Percentiles rank a stretch among this genome's conserved stretches.
Evolutionary conservation across 1,140 invertebrate species (phyloP).

Genomic region (Aphidius ervi): DNA sequence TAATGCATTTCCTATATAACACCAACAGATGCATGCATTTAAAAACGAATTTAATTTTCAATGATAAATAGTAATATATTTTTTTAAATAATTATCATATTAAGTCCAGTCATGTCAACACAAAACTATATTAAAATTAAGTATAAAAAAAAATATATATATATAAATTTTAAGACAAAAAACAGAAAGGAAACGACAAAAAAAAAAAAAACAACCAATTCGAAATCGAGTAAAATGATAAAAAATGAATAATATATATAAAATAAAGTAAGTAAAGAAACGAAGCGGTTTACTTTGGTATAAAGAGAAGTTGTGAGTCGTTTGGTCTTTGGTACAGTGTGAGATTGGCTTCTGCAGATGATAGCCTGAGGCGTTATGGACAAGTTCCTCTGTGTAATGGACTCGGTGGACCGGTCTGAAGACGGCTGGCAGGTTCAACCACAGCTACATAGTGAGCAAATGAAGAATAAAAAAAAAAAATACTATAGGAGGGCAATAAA

Average conservation of each 20-base stretch:
- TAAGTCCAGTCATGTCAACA: too few relatives aligned
- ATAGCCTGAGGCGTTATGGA: constrained; percentile 45
- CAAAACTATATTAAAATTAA: too few relatives aligned
- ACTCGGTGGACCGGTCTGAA: constrained; percentile 22
- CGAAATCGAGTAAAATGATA: neutral
- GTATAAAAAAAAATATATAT: too few relatives aligned
- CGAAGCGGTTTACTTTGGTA: constrained; percentile 5
- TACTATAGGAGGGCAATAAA: constrained; percentile 18
- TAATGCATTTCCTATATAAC: too few relatives aligned
- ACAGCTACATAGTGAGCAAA: constrained; percentile 7
- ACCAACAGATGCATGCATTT: too few relatives aligned
- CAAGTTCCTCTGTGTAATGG: constrained; percentile 42
- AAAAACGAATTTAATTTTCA: too few relatives aligned
- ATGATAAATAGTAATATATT: too few relatives aligned
- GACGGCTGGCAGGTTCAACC: constrained; percentile 20
- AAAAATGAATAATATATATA: neutral
- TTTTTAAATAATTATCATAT: too few relatives aligned
- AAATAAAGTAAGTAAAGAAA: neutral
- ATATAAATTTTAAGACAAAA: too few relatives aligned
- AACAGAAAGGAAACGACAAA: too few relatives aligned
- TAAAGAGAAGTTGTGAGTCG: constrained; percentile 1
- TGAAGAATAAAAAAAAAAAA: constrained; percentile 22
- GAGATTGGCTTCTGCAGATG: constrained; percentile 49
- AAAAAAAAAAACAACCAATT: neutral
- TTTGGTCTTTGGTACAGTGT: constrained; percentile 30